Evolutionary conservation across 2,888 invertebrate genomes (phyloP).

Genomic region (Rhingia campestris): DNA sequence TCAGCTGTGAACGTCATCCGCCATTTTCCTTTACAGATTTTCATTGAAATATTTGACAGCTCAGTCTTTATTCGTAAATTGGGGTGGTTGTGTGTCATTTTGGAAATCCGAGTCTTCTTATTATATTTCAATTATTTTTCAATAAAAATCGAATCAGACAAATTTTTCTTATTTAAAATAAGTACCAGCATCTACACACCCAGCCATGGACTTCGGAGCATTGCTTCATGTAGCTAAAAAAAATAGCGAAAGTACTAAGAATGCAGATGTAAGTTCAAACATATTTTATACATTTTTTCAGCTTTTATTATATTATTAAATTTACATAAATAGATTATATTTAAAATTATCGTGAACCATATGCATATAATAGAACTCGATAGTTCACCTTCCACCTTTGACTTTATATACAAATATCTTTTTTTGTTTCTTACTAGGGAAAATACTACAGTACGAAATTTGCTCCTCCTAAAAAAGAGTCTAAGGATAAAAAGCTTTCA

Average conservation of each 20-base stretch:
- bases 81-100: constrained; percentile 68
- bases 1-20: constrained; percentile 42
- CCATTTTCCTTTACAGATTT: constrained; percentile 17
- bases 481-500: constrained; percentile 87
- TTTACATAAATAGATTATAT: neutral
- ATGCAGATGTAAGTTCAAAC: constrained; percentile 78
- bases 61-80: constrained; percentile 68
- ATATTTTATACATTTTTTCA: constrained; percentile 27
- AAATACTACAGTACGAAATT: constrained; percentile 91
- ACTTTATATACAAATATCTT: neutral
- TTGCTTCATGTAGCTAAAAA: constrained; percentile 86
- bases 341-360: neutral
- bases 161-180: neutral
- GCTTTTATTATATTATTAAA: neutral
- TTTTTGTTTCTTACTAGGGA: constrained; percentile 78
- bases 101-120: constrained; percentile 4
- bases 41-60: constrained; percentile 25
- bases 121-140: constrained; percentile 66
- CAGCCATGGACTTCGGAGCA: constrained; percentile 85
- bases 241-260: constrained; percentile 83
- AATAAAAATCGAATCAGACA: constrained; percentile 52
- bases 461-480: constrained; percentile 91
- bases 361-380: neutral
- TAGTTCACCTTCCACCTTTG: neutral
- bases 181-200: neutral